phyloP scores from a whole-genome alignment of 2,797 vertebrate species.

The Gallirallus australis region DNA sequence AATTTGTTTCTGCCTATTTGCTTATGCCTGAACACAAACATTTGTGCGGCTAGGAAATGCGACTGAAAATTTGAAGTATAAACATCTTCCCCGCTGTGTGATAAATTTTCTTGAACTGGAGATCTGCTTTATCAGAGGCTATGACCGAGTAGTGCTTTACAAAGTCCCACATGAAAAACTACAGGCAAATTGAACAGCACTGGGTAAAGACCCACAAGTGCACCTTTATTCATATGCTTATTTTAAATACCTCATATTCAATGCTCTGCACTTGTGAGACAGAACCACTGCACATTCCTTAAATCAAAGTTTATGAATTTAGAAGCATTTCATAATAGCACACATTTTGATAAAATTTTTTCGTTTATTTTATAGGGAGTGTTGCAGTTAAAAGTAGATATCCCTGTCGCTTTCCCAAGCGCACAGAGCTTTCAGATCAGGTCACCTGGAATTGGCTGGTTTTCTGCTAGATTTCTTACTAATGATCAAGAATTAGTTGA shows the following conservation, averaged over 20 bases:
- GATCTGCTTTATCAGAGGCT: neutral
- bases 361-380: neutral
- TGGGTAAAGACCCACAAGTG: neutral
- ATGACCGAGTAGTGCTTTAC: neutral
- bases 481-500: constrained; percentile 10
- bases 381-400: neutral
- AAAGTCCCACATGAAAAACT: neutral
- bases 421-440: neutral
- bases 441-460: neutral
- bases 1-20: constrained; percentile 18
- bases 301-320: neutral
- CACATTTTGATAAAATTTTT: neutral
- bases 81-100: neutral
- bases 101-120: constrained; percentile 6
- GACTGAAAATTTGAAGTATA: constrained; percentile 16
- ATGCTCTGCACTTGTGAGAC: neutral
- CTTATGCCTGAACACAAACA: constrained; percentile 44
- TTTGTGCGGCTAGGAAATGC: neutral
- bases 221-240: neutral
- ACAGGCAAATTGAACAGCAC: neutral
- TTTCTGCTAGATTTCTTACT: neutral
- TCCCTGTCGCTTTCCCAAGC: neutral
- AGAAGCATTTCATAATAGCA: neutral
- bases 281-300: neutral
- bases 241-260: neutral